These are phyloP conservation scores for Rhabdomys pumilio DNA, from an alignment of 2,797 vertebrate genomes.

Conservation along the genomic window DNA sequence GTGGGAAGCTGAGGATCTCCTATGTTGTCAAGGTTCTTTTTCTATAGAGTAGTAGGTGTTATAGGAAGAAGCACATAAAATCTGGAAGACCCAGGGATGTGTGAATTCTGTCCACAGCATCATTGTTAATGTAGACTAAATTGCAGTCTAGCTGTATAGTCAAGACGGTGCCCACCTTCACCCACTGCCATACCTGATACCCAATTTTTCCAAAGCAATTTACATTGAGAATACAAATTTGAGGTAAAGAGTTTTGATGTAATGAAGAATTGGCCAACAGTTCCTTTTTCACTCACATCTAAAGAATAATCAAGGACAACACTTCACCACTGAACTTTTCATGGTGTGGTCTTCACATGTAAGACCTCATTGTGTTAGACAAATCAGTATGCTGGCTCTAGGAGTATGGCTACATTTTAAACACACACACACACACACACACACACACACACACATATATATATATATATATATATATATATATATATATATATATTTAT, in stretches of 20 bases:
- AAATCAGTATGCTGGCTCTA: background rate
- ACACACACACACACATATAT: no score
- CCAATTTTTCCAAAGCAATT: background rate
- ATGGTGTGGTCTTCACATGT: background rate
- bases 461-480: background rate
- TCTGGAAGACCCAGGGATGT: background rate
- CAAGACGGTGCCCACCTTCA: background rate
- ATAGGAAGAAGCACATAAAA: background rate
- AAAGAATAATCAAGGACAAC: background rate
- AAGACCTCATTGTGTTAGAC: background rate
- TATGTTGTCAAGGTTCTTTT: background rate
- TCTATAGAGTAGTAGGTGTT: background rate
- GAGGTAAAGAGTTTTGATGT: background rate
- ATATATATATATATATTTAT: no score
- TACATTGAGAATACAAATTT: background rate
- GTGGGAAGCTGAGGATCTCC: background rate
- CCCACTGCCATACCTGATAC: background rate
- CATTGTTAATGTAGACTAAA: background rate
- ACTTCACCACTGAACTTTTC: background rate
- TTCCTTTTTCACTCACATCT: background rate
- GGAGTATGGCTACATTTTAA: background rate
- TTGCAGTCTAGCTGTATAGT: background rate
- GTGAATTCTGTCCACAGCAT: background rate
- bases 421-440: no score
- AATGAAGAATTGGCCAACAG: background rate